phyloP scores from a whole-genome alignment of 2,797 vertebrate genomes.

The Anniella stebbinsi region DNA sequence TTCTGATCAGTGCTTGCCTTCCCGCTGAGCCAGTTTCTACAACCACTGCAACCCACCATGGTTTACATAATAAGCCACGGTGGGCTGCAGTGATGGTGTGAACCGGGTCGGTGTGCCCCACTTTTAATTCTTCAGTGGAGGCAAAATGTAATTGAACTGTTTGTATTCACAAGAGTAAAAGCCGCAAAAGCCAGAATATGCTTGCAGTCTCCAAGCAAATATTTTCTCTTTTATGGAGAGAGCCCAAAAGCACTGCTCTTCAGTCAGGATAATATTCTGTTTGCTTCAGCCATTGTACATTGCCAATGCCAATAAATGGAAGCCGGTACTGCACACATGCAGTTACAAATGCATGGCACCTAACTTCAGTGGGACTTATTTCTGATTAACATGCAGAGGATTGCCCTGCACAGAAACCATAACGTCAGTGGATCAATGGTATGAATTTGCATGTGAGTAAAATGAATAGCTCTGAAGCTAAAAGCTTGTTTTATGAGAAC shows the following conservation, averaged over 20 bases:
- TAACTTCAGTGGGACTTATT: background rate
- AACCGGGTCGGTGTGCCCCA: background rate
- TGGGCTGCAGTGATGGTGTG: too few species aligned
- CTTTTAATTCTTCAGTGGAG: background rate
- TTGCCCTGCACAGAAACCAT: too few species aligned
- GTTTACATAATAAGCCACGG: too few species aligned
- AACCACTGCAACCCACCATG: too few species aligned
- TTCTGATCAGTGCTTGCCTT: background rate
- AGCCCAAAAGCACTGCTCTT: background rate
- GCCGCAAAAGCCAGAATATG: background rate
- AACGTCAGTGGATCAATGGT: too few species aligned
- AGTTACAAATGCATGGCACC: background rate
- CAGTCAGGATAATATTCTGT: background rate
- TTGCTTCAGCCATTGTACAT: slow-evolving; percentile 4
- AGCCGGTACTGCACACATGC: background rate
- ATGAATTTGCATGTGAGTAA: too few species aligned
- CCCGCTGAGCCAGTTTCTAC: too few species aligned
- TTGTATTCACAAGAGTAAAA: slow-evolving; percentile 17
- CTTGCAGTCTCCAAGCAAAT: background rate
- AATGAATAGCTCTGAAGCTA: too few species aligned
- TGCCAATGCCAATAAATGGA: slow-evolving; percentile 20
- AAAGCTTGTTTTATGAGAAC: too few species aligned
- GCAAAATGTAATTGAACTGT: slow-evolving; percentile 1
- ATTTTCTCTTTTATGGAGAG: background rate
- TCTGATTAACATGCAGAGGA: too few species aligned